Evolutionary conservation across 2,797 vertebrate genomes (phyloP).

Genomic region (Danio kyathit): DNA sequence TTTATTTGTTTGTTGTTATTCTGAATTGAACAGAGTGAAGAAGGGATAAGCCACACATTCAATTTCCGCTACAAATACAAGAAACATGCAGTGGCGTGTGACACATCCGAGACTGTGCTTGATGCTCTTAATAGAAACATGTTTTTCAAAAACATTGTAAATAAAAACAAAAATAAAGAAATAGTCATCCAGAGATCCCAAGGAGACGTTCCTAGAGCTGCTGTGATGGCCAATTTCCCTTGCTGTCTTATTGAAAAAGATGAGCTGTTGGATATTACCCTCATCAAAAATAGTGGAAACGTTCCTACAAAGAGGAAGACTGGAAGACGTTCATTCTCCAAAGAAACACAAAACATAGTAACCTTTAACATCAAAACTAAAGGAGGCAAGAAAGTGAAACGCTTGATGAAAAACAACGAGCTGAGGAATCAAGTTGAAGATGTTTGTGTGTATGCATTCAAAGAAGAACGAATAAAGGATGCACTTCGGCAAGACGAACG

Average conservation of each 20-base stretch:
- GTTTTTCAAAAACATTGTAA: neutral
- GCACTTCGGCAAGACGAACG: slow-evolving; percentile 68
- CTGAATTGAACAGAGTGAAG: neutral
- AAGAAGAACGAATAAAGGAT: slow-evolving; percentile 59
- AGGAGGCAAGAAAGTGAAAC: slow-evolving; percentile 28
- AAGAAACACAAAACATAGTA: slow-evolving; percentile 33
- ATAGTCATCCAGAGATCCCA: slow-evolving; percentile 16
- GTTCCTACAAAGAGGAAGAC: no score
- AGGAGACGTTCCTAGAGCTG: neutral
- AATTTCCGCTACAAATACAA: neutral
- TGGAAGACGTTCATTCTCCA: accelerated
- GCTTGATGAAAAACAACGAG: slow-evolving; percentile 49
- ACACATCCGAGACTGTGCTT: slow-evolving; percentile 1
- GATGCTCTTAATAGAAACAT: slow-evolving; percentile 8
- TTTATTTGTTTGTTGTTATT: no score
- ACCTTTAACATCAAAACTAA: slow-evolving; percentile 57
- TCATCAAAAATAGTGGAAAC: neutral
- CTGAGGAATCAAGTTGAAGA: neutral
- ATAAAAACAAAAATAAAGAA: neutral
- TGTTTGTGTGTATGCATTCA: slow-evolving; percentile 63
- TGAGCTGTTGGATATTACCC: slow-evolving; percentile 27
- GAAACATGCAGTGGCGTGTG: neutral
- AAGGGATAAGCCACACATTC: slow-evolving; percentile 10
- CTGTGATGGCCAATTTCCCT: slow-evolving; percentile 41
- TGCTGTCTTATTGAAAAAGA: slow-evolving; percentile 39